Percentiles rank a stretch among this genome's conserved stretches.
Evolutionary conservation across 2,797 vertebrate species (phyloP).

Genomic region (Spondyliosoma cantharus): DNA sequence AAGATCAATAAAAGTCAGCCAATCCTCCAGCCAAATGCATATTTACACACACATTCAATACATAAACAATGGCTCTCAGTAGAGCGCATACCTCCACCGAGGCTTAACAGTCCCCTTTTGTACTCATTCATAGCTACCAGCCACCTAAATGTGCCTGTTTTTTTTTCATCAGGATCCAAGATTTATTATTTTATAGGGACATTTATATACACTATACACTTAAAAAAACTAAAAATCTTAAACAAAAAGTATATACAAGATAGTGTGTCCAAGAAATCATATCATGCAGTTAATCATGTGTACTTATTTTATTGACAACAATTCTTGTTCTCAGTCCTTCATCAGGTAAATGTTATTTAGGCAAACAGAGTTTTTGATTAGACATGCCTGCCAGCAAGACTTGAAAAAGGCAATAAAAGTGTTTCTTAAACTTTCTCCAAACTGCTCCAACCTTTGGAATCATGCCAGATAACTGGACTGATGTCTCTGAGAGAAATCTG

Average conservation of each 20-base stretch:
- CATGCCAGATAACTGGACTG: constrained; percentile 8
- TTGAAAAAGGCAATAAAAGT: neutral
- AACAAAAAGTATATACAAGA: too few species aligned
- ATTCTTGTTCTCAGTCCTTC: neutral
- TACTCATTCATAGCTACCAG: too few species aligned
- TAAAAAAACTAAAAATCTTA: too few species aligned
- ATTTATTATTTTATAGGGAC: too few species aligned
- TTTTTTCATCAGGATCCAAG: too few species aligned
- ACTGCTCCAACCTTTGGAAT: neutral
- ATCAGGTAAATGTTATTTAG: neutral
- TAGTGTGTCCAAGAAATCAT: neutral
- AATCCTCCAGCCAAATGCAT: neutral
- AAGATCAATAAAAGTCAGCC: neutral
- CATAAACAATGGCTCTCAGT: too few species aligned
- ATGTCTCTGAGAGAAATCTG: constrained; percentile 17
- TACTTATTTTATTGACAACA: neutral
- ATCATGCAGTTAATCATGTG: neutral
- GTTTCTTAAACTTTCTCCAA: neutral
- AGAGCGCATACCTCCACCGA: too few species aligned
- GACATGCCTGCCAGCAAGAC: neutral
- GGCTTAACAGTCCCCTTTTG: too few species aligned
- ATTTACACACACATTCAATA: neutral
- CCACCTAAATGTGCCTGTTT: too few species aligned
- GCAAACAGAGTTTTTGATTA: neutral
- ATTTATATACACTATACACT: too few species aligned